Base-by-base conservation (phyloP, 2,113 vertebrate genomes). In the Daphoenositta chrysoptera region DNA sequence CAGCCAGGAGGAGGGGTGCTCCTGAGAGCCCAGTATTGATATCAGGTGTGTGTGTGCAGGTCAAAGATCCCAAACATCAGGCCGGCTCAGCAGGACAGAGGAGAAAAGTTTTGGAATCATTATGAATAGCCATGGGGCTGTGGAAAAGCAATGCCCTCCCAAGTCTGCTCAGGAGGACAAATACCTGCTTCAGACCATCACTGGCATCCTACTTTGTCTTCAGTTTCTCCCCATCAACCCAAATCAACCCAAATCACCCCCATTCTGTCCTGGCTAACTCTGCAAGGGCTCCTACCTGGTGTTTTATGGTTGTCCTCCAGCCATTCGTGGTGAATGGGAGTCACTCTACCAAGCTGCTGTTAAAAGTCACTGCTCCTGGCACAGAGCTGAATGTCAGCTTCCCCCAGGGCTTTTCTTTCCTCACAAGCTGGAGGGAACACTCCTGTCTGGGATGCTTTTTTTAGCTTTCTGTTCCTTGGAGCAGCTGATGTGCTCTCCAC, bases 311-410 rank as follows among this genome's bases (percentile, higher is more conserved):
- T 73, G 37, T 21, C 21, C n/a, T 44, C 28, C 26, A 63, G 47
- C n/a, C 51, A 24, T 47, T 17, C 54, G 2, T 1, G 0, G 0
- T 19, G 64, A 28, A 18, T 7, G 58, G 53, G 40, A 57, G 23
- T 3, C 48, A 26, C 50, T 84, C 56, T 16, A 10, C 39, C 48
- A 21, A 19, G 21, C 65, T 70, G 75, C 42, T 85, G 83, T n/a
- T 27, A 13, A 44, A 75, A 79, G 22, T 20, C 35, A 21, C 56
- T 40, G 15, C 26, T 82, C 23, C 48, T 76, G 47, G 61, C 47
- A 44, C 42, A 56, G 48, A 53, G 33, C 0, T 78, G 56, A 76
- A 68, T 63, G 57, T 30, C 61, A 63, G 30, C 47, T 50, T 39
- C 39, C 51, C 20, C 33, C 37, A 28, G 35, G 53, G 48, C 21